Base-by-base conservation (phyloP, 92 coral and sea anemone species). In the Heteractis magnifica region DNA sequence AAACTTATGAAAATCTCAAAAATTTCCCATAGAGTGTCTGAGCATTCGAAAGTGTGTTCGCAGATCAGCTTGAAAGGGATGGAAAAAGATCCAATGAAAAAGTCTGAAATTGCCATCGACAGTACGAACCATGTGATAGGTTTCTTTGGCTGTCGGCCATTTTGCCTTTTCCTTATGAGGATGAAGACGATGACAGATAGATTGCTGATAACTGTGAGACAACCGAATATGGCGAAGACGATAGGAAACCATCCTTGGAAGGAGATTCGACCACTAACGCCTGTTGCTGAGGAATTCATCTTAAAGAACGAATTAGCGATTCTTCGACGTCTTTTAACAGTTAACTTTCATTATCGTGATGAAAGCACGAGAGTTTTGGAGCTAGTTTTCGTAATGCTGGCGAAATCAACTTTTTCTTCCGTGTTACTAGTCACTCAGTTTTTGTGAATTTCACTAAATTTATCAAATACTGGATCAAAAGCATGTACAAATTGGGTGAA, bases 41-140 rank as follows among this genome's bases (percentile, higher is more conserved):
- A 11, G 18, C 81, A 78, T 68, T 68, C 73, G 44, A 68, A 20
- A 14, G 19, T 68, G 14, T 68, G 73, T 48, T 78, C 81, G 13
- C 81, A 78, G 53, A 59, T 78, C 9, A 78, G 70, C 58, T 78
- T 78, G 26, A 26, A 10, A 26, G 81, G 81, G 34, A 78, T 78
- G 10, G 23, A 56, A 59, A 78, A 26, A 16, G 49, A 59, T 0
- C 81, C 81, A 14, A 56, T 26, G 19, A 78, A 58, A 23, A 78
- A 26, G 34, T 78, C 81, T 8, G 81, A 56, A 5, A 78, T 23
- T 13, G 81, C 81, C 8, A 48, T 13, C 5, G 81, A 78, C 1
- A 78, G 65, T 48, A 65, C 81, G 34, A 78, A 21, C 71, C 49
- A 78, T 20, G 65, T 59, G 34, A 78, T 78, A 10, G 81, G 72